Percentiles rank a stretch among this genome's conserved stretches.
phyloP scores from a whole-genome alignment of 2,888 invertebrate species.

The Archaeoteleia sp. region DNA sequence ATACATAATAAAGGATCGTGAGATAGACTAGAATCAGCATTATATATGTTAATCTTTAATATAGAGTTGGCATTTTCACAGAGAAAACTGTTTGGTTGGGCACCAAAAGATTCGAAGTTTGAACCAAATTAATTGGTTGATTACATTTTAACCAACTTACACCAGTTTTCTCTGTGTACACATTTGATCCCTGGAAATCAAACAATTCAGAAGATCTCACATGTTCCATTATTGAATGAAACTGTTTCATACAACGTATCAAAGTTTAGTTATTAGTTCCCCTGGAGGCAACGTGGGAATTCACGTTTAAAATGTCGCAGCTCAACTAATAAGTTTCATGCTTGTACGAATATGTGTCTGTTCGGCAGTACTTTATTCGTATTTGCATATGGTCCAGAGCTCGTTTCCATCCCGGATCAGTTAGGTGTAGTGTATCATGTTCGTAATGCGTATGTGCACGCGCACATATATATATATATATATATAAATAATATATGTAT shows the following conservation, averaged over 20 bases:
- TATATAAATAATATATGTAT: too few relatives aligned
- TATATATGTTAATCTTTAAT: too few relatives aligned
- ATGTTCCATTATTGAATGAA: conserved; percentile 12
- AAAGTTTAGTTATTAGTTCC: neutral
- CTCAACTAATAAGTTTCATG: conserved; percentile 14
- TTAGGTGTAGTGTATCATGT: conserved; percentile 78
- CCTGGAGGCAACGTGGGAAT: neutral
- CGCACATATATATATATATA: conserved; percentile 15
- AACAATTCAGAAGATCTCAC: too few relatives aligned
- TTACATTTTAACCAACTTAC: too few relatives aligned
- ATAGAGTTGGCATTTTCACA: too few relatives aligned
- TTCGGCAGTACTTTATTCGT: conserved; percentile 78
- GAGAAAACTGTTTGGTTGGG: too few relatives aligned
- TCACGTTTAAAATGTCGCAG: neutral
- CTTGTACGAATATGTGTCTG: conserved; percentile 71
- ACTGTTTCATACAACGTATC: neutral
- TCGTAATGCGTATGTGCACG: conserved; percentile 20
- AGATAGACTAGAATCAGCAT: too few relatives aligned
- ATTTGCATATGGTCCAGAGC: conserved; percentile 79
- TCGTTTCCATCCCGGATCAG: conserved; percentile 78
- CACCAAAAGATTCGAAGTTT: too few relatives aligned
- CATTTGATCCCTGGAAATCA: too few relatives aligned
- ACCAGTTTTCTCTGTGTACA: too few relatives aligned
- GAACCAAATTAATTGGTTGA: too few relatives aligned
- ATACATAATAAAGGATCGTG: too few relatives aligned